Evolutionary conservation across 2,797 vertebrate genomes (phyloP), one percentile per base, ranked within the genome.

Genomic region (Vipera ursinii): DNA sequence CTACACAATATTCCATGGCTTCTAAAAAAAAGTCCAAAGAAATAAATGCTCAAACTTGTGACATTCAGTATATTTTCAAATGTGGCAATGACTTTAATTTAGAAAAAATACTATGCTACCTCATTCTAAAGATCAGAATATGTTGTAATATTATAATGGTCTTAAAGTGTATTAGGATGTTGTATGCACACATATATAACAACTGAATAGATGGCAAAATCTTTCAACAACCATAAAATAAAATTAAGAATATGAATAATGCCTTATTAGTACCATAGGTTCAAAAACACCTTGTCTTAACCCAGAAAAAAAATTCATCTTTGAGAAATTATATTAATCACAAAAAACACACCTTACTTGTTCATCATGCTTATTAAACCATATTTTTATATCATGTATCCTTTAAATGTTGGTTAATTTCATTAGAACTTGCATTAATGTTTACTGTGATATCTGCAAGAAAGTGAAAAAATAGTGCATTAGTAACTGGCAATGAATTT

Each of bases 311-410:
- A 20, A 55, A 32, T 89, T 61, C 24, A 53, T 89, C 8, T 22
- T 38, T 85, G 14, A 61, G 48, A 55, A 89, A 86, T 86, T 86
- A n/a, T 53, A 38, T 65, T 78, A 55, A 55, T 26, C 17, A 55
- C 6, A 88, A 73, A n/a, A 63, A 44, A 1, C 4, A 48, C 20
- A 82, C 38, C 73, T 89, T 88, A 57, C 86, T 85, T 93, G 59
- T 93, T 91, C 73, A 91, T 32, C 22, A 65, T 91, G 56, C 86
- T 87, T 91, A 93, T 87, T 73, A 17, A 78, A 90, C 87, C 92
- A 93, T 93, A 32, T 86, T 90, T 59, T 32, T 93, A 91, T 90
- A 73, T 17, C 38, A 92, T 88, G 69, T 55, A 32, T 15, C 57
- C 32, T 26, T 65, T 89, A 89, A 87, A 57, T 24, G 10, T 65